Conservation (phyloP, 2,113 vertebrate species). For the Amazona guildingii region DNA sequence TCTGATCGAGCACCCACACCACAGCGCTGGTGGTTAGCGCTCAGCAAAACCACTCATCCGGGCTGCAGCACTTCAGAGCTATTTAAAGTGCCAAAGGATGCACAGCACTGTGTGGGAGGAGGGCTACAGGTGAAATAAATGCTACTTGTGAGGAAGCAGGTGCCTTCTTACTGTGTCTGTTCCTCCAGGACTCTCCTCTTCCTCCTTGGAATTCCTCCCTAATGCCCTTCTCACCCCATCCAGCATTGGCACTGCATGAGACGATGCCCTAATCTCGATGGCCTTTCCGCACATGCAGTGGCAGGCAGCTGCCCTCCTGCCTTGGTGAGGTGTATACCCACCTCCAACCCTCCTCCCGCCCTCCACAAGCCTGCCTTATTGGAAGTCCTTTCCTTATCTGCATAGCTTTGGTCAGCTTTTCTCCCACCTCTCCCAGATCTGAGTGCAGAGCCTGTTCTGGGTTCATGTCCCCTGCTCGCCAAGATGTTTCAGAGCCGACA, state of each 20-base stretch:
- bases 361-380: background rate
- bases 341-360: background rate
- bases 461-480: background rate
- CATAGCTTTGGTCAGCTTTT: background rate
- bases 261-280: background rate
- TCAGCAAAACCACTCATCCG: background rate
- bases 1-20: rapidly evolving
- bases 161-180: background rate
- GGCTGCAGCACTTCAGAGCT: rapidly evolving
- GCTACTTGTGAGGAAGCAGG: background rate
- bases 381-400: background rate
- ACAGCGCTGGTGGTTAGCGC: rapidly evolving
- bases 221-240: background rate
- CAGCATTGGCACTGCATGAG: rapidly evolving
- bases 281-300: background rate
- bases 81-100: background rate
- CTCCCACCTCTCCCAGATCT: background rate
- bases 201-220: background rate
- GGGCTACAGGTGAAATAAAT: background rate
- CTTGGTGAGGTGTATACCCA: background rate
- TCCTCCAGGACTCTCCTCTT: background rate
- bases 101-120: rapidly evolving
- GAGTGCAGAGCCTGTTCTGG: background rate
- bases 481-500: background rate
- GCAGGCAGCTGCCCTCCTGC: background rate